Conservation (phyloP, 2,797 vertebrate genomes). For the Cyprinodon diabolis region DNA sequence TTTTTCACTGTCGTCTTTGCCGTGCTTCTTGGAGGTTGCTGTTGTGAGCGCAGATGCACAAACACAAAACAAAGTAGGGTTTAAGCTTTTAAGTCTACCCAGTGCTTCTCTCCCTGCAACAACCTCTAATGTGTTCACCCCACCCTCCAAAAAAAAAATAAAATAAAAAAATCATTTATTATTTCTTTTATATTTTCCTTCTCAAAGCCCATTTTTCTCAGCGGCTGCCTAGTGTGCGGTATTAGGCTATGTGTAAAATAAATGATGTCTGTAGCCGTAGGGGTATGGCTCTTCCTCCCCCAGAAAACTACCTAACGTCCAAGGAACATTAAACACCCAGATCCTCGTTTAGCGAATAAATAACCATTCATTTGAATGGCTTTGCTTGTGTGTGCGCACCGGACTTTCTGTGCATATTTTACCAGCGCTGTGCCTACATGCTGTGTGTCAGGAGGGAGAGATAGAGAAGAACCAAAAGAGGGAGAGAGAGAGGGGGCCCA, state of each 20-base stretch:
- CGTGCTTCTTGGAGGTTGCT: slow-evolving; percentile 36
- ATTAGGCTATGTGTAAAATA: slow-evolving; percentile 99
- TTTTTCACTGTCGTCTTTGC: slow-evolving; percentile 14
- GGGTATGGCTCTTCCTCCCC: slow-evolving; percentile 89
- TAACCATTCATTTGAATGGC: slow-evolving; percentile 99
- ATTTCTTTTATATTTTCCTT: slow-evolving; percentile 77
- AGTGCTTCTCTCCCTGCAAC: slow-evolving; percentile 58
- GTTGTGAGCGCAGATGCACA: slow-evolving; percentile 3
- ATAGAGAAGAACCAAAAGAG: slow-evolving; percentile 21
- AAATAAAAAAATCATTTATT: slow-evolving; percentile 68
- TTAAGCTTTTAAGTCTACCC: slow-evolving; percentile 58
- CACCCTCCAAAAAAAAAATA: slow-evolving; percentile 12
- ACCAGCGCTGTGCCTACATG: slow-evolving; percentile 73
- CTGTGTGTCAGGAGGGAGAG: slow-evolving; percentile 70
- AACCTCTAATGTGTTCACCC: slow-evolving; percentile 70
- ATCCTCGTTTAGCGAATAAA: slow-evolving; percentile 99
- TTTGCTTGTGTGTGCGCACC: slow-evolving; percentile 81
- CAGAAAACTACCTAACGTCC: slow-evolving; percentile 97
- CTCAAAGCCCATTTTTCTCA: slow-evolving; percentile 86
- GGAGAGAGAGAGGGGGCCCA: slow-evolving; percentile 84
- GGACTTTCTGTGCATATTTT: slow-evolving; percentile 98
- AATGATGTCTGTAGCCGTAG: slow-evolving; percentile 99
- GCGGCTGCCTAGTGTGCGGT: slow-evolving; percentile 94
- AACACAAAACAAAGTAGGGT: slow-evolving; percentile 36
- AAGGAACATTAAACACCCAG: slow-evolving; percentile 99